Evolutionary conservation across 2,888 invertebrate species (phyloP).

Genomic region (Cotesia congregata): DNA sequence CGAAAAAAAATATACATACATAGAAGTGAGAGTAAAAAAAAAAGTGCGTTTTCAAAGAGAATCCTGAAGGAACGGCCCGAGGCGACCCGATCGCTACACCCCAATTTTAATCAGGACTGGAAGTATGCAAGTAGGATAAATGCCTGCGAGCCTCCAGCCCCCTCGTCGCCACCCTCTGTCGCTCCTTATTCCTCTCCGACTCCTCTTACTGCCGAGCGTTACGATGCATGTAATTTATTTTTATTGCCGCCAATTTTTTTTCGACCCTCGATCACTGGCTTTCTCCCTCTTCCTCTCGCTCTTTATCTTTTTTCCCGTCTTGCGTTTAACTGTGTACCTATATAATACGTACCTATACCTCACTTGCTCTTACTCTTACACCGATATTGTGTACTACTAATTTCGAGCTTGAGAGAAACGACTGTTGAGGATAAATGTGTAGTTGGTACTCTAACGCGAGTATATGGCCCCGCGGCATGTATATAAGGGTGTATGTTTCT

Average conservation of each 20-base stretch:
- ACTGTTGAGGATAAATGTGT: slow-evolving; percentile 31
- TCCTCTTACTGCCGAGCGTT: slow-evolving; percentile 63
- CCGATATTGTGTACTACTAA: slow-evolving; percentile 59
- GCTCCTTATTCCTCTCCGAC: slow-evolving; percentile 49
- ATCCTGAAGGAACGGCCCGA: slow-evolving; percentile 55
- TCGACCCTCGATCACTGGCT: slow-evolving; percentile 65
- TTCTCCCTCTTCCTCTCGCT: slow-evolving; percentile 32
- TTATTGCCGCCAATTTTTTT: slow-evolving; percentile 70
- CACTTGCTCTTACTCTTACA: background rate
- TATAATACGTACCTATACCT: background rate
- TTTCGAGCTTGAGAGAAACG: slow-evolving; percentile 50
- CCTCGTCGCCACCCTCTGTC: slow-evolving; percentile 26
- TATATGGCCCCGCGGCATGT: slow-evolving; percentile 38
- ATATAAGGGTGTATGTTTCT: slow-evolving; percentile 17
- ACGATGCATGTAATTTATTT: slow-evolving; percentile 71
- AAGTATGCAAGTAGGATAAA: slow-evolving; percentile 69
- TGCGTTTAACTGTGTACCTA: slow-evolving; percentile 10
- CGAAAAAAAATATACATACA: slow-evolving; percentile 33
- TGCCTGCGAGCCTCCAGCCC: slow-evolving; percentile 60
- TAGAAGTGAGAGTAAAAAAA: slow-evolving; percentile 22
- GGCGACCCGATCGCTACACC: slow-evolving; percentile 60
- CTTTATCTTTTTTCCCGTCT: slow-evolving; percentile 16
- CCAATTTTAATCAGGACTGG: slow-evolving; percentile 70
- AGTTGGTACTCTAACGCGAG: slow-evolving; percentile 17
- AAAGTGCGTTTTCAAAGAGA: slow-evolving; percentile 40